Percentiles rank a stretch among this genome's conserved stretches.
Evolutionary conservation across 2,888 invertebrate genomes (phyloP).

Genomic region (Drosophila diplacantha): DNA sequence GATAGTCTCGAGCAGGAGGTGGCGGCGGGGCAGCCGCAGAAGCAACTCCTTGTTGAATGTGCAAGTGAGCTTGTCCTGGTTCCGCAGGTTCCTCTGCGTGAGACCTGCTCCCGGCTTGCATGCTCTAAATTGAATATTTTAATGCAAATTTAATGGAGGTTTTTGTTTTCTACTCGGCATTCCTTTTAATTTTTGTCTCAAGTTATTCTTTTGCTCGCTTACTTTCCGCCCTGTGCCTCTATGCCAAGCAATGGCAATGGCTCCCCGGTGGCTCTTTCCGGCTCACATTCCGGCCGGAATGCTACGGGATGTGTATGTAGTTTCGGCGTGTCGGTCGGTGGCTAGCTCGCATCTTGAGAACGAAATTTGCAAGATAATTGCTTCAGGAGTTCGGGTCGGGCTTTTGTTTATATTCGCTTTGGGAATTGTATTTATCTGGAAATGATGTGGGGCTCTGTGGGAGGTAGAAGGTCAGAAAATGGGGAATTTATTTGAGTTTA

Average conservation of each 20-base stretch:
- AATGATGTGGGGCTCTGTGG: background rate
- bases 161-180: slow-evolving; percentile 38
- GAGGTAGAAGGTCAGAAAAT: background rate
- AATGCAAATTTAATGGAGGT: slow-evolving; percentile 65
- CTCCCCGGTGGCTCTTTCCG: slow-evolving; percentile 30
- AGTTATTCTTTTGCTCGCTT: slow-evolving; percentile 36
- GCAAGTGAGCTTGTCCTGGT: slow-evolving; percentile 41
- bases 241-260: slow-evolving; percentile 1
- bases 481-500: background rate
- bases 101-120: slow-evolving; percentile 5
- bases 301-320: slow-evolving; percentile 26
- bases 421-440: slow-evolving; percentile 14
- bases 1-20: slow-evolving; percentile 37
- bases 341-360: slow-evolving; percentile 19
- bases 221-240: slow-evolving; percentile 15
- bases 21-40: slow-evolving; percentile 16
- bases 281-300: slow-evolving; percentile 19
- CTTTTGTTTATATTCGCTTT: slow-evolving; percentile 10
- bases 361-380: slow-evolving; percentile 31
- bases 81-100: slow-evolving; percentile 23
- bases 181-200: slow-evolving; percentile 56
- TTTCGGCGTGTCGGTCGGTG: slow-evolving; percentile 6
- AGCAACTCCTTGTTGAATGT: slow-evolving; percentile 43
- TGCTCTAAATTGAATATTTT: slow-evolving; percentile 63
- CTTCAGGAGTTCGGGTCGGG: background rate